A percentile compares a stretch with the other conserved stretches of the same genome.
Evolutionary conservation across 2,888 invertebrate species (phyloP).

Genomic region (Acrocyrtus sp.): DNA sequence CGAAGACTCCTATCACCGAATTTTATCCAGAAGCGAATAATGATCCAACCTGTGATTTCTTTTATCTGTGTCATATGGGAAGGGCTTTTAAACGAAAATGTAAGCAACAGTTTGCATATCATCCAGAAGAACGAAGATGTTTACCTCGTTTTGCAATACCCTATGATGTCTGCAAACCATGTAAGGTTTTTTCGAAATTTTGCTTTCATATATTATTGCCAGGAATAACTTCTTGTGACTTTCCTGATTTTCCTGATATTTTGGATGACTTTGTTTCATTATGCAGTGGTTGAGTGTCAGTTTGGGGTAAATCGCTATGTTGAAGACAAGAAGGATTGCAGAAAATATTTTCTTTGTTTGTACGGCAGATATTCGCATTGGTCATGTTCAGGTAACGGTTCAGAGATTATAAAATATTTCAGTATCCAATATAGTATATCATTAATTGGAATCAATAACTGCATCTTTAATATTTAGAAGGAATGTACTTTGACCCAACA

Average conservation of each 20-base stretch:
- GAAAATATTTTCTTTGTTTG: conserved; percentile 57
- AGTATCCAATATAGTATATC: too few species aligned
- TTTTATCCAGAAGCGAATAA: conserved; percentile 41
- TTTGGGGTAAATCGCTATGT: conserved; percentile 40
- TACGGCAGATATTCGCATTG: conserved; percentile 50
- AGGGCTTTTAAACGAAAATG: conserved; percentile 47
- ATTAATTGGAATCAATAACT: background rate
- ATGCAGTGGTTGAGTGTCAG: conserved; percentile 40
- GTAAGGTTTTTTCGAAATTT: conserved; percentile 32
- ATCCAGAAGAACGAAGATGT: conserved; percentile 48
- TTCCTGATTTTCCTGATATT: too few species aligned
- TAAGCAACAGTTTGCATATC: conserved; percentile 44
- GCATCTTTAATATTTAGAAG: conserved; percentile 14
- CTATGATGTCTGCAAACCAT: conserved; percentile 18
- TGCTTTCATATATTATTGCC: too few species aligned
- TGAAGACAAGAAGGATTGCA: conserved; percentile 54
- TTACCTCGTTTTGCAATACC: conserved; percentile 36
- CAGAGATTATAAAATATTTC: too few species aligned
- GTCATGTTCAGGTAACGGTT: conserved; percentile 46
- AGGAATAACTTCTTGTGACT: too few species aligned
- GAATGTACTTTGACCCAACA: conserved; percentile 45
- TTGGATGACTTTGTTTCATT: background rate
- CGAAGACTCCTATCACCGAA: conserved; percentile 52
- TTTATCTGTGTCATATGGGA: conserved; percentile 55
- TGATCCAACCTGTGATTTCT: conserved; percentile 42